These are phyloP conservation scores for Guaruba guarouba DNA, from an alignment of 2,113 vertebrate species.

Conservation along the genomic window DNA sequence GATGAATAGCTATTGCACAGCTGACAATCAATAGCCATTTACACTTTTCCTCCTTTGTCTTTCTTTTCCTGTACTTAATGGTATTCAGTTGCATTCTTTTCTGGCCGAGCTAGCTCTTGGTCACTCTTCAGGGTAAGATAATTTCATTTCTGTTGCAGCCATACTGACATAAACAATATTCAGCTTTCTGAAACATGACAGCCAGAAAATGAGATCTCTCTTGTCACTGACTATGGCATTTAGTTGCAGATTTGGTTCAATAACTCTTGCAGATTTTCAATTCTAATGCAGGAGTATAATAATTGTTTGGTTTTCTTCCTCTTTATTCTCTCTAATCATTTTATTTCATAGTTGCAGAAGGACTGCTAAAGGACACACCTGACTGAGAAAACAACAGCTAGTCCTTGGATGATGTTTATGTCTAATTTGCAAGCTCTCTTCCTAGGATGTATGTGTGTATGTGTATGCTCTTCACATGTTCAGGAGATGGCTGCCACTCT, in stretches of 20 bases:
- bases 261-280: slow-evolving; percentile 69
- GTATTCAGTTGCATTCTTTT: background rate
- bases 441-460: background rate
- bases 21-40: background rate
- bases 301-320: slow-evolving; percentile 74
- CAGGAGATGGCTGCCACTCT: background rate
- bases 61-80: background rate
- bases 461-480: background rate
- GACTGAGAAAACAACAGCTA: slow-evolving; percentile 56
- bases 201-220: slow-evolving; percentile 74
- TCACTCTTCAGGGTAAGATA: slow-evolving; percentile 25
- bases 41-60: slow-evolving; percentile 6
- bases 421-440: slow-evolving; percentile 30
- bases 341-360: slow-evolving; percentile 64
- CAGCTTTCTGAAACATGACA: slow-evolving; percentile 64
- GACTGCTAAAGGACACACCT: slow-evolving; percentile 66
- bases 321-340: slow-evolving; percentile 67
- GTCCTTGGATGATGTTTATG: slow-evolving; percentile 56
- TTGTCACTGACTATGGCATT: slow-evolving; percentile 70
- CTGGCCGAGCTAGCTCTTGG: slow-evolving; percentile 1
- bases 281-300: slow-evolving; percentile 56
- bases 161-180: slow-evolving; percentile 33
- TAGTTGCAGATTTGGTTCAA: slow-evolving; percentile 72
- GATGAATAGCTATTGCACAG: background rate
- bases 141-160: slow-evolving; percentile 61